phyloP scores from a whole-genome alignment of 2,797 vertebrate species.

The Tympanoctomys barrerae region DNA sequence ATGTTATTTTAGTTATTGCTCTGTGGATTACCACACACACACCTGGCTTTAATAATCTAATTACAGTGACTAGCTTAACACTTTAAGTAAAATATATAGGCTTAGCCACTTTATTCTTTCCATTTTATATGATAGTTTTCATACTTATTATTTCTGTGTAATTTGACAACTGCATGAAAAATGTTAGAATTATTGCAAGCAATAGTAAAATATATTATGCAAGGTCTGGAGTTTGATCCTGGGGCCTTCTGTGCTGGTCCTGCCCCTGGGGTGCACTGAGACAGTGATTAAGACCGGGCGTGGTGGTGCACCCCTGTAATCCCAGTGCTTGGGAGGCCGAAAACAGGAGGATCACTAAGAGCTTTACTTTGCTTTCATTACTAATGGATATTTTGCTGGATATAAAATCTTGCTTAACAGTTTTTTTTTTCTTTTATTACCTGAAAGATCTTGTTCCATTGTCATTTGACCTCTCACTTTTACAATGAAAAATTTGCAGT shows the following conservation, averaged over 20 bases:
- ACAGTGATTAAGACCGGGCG: no score
- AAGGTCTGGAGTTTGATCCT: no score
- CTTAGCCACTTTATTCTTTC: not conserved
- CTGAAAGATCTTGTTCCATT: not conserved
- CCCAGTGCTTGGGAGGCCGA: no score
- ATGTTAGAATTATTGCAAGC: not conserved
- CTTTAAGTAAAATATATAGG: not conserved
- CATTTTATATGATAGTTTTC: not conserved
- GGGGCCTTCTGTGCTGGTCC: no score
- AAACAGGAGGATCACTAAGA: no score
- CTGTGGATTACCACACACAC: not conserved
- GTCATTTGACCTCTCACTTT: not conserved
- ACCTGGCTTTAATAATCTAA: not conserved
- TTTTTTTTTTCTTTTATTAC: not conserved
- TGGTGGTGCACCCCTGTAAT: no score
- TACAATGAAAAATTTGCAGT: not conserved
- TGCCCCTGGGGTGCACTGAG: no score
- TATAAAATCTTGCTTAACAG: not conserved
- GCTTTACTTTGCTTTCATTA: not conserved
- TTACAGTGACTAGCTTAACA: not conserved
- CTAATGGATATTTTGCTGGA: not conserved
- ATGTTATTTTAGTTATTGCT: constrained; percentile 6
- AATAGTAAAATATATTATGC: not conserved
- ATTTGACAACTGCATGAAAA: not conserved
- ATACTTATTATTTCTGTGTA: not conserved